These are phyloP conservation scores for Echinarachnius parma DNA, from an alignment of 53 echinoderm and acorn worm species.

Conservation along the genomic window DNA sequence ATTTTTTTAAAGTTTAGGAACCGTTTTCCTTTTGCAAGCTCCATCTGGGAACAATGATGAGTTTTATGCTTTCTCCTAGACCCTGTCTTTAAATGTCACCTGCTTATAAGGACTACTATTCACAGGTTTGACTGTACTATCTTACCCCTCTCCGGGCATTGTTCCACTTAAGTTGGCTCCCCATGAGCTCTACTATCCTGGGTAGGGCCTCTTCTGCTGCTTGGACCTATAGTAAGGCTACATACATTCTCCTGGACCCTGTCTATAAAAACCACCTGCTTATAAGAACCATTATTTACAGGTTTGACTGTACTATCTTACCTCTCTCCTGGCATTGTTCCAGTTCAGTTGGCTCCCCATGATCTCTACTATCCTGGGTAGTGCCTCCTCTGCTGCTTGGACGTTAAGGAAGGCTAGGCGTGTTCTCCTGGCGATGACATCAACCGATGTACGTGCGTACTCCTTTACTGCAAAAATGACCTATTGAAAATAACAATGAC, in stretches of 20 bases:
- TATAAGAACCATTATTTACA: too few relatives aligned
- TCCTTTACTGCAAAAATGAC: slow-evolving; percentile 88
- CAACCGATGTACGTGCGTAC: slow-evolving; percentile 79
- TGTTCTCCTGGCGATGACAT: slow-evolving; percentile 81
- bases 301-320: slow-evolving; percentile 11
- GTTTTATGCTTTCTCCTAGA: too few relatives aligned
- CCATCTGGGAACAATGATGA: too few relatives aligned
- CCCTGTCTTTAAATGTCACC: too few relatives aligned
- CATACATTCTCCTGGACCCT: too few relatives aligned
- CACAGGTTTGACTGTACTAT: too few relatives aligned
- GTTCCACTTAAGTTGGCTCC: slow-evolving; percentile 71
- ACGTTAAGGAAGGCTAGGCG: slow-evolving; percentile 90
- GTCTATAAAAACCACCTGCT: too few relatives aligned
- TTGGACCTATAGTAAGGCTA: too few relatives aligned
- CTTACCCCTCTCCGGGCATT: slow-evolving; percentile 68
- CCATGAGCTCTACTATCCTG: slow-evolving; percentile 85
- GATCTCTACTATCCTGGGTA: slow-evolving; percentile 82
- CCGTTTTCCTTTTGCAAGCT: slow-evolving; percentile 53
- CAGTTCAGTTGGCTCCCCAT: slow-evolving; percentile 82
- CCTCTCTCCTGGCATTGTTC: slow-evolving; percentile 74
- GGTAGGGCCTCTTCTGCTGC: slow-evolving; percentile 95
- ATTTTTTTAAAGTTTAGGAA: slow-evolving; percentile 88
- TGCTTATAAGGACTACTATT: too few relatives aligned
- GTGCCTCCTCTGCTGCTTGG: slow-evolving; percentile 91
- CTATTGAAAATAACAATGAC: slow-evolving; percentile 17